Evolutionary conservation across 2,113 vertebrate species (phyloP), one percentile per base, ranked within the genome.

Genomic region (Lagenorhynchus albirostris): DNA sequence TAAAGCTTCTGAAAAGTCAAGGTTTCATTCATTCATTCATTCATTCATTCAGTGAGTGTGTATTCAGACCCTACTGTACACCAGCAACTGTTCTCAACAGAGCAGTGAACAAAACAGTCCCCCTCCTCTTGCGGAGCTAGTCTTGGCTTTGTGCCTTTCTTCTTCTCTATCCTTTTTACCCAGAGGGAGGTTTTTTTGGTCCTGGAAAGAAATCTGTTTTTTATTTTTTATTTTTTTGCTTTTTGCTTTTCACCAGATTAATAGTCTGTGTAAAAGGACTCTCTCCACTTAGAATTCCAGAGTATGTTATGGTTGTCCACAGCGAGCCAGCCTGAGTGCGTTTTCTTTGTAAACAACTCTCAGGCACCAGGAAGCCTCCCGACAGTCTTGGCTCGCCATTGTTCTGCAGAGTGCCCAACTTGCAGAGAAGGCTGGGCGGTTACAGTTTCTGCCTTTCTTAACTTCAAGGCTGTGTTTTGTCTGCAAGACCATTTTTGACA

Each of bases 401-500:
- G 38, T 36, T 81, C 86, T 85, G 33, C 41, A 5, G 38, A 55
- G 29, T n/a, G 31, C 50, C 81, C 63, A 38, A 36, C 95, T 76
- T 91, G 77, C 92, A 96, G 92, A 15, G 89, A 96, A 84, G 91
- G 76, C 79, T 67, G 62, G 82, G 67, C 38, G 63, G 67, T 96
- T 83, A 67, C 63, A 83, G 70, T 83, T 31, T 92, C 1, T 53
- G 23, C 29, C 36, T 71, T 63, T 79, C 81, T 76, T 93, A 84
- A 62, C 70, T 97, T 97, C 98, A 96, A 91, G 92, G 74, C 89
- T 83, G 26, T 2, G 2, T 94, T 98, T 93, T 97, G 41, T 85
- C 87, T 81, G 15, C 41, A 63, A 85, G 47, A n/a, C 91, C 97
- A 86, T 97, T 97, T 97, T 97, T 98, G 95, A 93, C 20, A 95